Evolutionary conservation across 37 sponge, comb jelly and placozoan genomes (phyloP), one percentile per base, ranked within the genome.

Genomic region (Spongia lamella): DNA sequence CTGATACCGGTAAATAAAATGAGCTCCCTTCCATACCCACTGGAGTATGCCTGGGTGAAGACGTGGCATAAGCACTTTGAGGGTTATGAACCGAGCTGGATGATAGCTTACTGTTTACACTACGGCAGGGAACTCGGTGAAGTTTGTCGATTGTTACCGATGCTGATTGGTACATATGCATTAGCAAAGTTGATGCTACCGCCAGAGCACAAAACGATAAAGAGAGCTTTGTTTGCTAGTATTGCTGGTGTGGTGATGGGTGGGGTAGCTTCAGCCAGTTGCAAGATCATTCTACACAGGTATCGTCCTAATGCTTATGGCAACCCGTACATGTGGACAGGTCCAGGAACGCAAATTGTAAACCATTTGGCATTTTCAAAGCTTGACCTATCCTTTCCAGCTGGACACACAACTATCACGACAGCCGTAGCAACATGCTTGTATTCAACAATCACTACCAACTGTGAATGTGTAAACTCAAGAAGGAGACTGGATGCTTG

Each of bases 261-360:
- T n/a, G 70, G 79, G 0, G 51, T 68, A 2, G 59, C 49, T 55
- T 79, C 79, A 13, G 78, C 57, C 33, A 25, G 40, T 2, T 40
- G 67, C 49, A 79, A 79, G 70, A 25, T 79, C 22, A 22, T 79
- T 14, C 22, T 79, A 16, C 79, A 79, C 40, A 26, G 79, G 20
- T 79, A 69, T 34, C 26, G 79, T 47, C 79, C 79, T 32, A 79
- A 79, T 68, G 79, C 79, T 6, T 79, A 79, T 69, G 70, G 79
- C 22, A 55, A 79, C 58, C 79, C 79, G 15, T 79, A 79, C 70
- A 58, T 56, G 61, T 79, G 79, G 79, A 79, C 69, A 24, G 79
- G 79, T 11, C 79, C 79, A 25, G 51, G 70, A 27, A 68, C 68
- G 35, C 25, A 68, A 6, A 31, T 47, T 13, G 62, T 79, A 2